Evolutionary conservation across 2,113 vertebrate genomes (phyloP), one percentile per base, ranked within the genome.

Genomic region (Turnix velox): DNA sequence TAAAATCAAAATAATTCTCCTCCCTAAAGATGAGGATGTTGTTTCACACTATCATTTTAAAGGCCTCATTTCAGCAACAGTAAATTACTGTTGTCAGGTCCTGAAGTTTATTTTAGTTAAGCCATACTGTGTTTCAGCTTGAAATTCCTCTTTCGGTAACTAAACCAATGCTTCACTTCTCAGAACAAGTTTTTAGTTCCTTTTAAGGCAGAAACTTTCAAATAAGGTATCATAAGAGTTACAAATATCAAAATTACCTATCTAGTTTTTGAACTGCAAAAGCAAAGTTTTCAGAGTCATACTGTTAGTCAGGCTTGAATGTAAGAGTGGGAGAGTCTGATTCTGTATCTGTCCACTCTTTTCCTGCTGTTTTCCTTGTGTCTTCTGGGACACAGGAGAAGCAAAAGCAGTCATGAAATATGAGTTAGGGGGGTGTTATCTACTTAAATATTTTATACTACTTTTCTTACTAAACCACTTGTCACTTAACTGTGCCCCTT

Each of bases 201-300:
- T 94, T 93, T 91, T 93, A 92, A 87, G 89, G 91, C 49, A 95
- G 66, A 92, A 87, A 72, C 61, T 92, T 92, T 59, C 57, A 72
- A 78, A 40, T 87, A 33, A 30, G 18, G 13, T 24, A 15, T 59
- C 46, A 46, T 3, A 63, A 13, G 18, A 74, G 65, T 65, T 92
- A 22, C 27, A 81, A 74, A 49, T 67, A 59, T 10, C 46, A 81
- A 81, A 87, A 31, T 51, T 9, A 45, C 22, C 48, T 49, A 16
- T 30, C 1, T 4, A 46, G 61, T 63, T 88, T 67, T 63, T 65
- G 35, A 87, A 72, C 16, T n/a, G 57, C 28, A 51, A 43, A 62
- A 91, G 5, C 30, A 12, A 77, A 90, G 35, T 76, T 39, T 15
- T 11, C 14, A 0, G 58, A 63, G 43, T 69, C 15, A 8, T 74